These are phyloP conservation scores for Onthophagus taurus DNA, from an alignment of 1,140 invertebrate genomes.

Conservation along the genomic window DNA sequence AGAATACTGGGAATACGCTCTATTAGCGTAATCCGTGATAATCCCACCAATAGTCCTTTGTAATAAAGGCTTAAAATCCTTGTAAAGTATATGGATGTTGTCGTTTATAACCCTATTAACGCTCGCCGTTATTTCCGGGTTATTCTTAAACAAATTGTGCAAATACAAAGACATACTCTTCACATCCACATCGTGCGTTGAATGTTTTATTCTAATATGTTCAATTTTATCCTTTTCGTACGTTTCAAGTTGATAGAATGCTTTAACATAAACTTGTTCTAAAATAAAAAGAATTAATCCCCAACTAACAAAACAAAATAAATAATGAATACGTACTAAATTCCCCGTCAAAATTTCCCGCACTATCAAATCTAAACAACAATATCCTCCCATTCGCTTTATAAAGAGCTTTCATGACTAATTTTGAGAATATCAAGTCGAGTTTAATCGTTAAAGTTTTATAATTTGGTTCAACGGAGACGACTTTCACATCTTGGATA, in stretches of 20 bases:
- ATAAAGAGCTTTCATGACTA: not conserved
- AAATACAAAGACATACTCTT: slow-evolving; percentile 4
- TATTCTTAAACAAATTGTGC: slow-evolving; percentile 4
- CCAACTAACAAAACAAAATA: no score
- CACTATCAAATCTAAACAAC: not conserved
- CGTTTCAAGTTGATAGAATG: no score
- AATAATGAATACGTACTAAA: no score
- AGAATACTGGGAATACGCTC: not conserved
- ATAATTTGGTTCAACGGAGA: not conserved
- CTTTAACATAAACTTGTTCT: no score
- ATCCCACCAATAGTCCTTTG: not conserved
- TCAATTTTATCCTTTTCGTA: not conserved
- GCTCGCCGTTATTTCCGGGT: slow-evolving; percentile 6
- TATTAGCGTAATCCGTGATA: not conserved
- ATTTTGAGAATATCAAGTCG: not conserved
- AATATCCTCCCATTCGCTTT: slow-evolving; percentile 1
- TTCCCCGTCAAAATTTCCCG: not conserved
- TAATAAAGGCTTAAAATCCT: slow-evolving; percentile 2
- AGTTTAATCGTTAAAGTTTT: not conserved
- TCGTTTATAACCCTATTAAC: slow-evolving; percentile 7
- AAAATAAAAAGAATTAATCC: no score
- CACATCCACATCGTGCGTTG: not conserved
- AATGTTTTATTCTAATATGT: not conserved
- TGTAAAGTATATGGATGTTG: slow-evolving; percentile 2
- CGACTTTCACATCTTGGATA: not conserved